Evolutionary conservation across 2,113 vertebrate genomes (phyloP).

Genomic region (Phyllostomus hastatus): DNA sequence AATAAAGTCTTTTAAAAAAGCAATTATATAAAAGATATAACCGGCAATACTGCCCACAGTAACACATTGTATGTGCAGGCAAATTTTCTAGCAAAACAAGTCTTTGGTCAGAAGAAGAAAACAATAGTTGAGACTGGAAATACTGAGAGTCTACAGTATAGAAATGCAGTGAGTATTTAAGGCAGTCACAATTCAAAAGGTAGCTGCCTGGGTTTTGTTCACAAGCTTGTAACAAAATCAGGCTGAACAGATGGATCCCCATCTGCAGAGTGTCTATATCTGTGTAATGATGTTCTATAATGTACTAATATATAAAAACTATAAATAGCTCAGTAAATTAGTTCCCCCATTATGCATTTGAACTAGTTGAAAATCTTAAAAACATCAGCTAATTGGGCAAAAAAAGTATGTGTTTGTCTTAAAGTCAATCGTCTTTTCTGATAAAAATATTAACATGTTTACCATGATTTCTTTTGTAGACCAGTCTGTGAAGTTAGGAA

Average conservation of each 20-base stretch:
- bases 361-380: slow-evolving; percentile 39
- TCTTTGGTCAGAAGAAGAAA: slow-evolving; percentile 8
- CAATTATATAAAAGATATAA: neutral
- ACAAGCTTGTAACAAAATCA: slow-evolving; percentile 11
- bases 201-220: slow-evolving; percentile 48
- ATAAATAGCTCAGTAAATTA: slow-evolving; percentile 52
- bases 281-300: slow-evolving; percentile 38
- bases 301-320: slow-evolving; percentile 42
- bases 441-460: neutral
- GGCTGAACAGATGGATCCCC: slow-evolving; percentile 34
- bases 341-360: slow-evolving; percentile 19
- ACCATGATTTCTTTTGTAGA: neutral
- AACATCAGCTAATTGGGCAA: slow-evolving; percentile 1
- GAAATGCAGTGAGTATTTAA: slow-evolving; percentile 5
- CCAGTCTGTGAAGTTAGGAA: neutral
- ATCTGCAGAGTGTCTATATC: slow-evolving; percentile 31
- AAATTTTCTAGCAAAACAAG: neutral
- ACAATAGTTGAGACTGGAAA: neutral
- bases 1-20: too few species aligned
- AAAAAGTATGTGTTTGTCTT: neutral
- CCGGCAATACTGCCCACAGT: neutral
- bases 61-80: neutral
- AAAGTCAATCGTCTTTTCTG: neutral
- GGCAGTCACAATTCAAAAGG: neutral
- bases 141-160: neutral